These are phyloP conservation scores for Thalpophila matura DNA, from an alignment of 2,888 invertebrate species.

Conservation along the genomic window DNA sequence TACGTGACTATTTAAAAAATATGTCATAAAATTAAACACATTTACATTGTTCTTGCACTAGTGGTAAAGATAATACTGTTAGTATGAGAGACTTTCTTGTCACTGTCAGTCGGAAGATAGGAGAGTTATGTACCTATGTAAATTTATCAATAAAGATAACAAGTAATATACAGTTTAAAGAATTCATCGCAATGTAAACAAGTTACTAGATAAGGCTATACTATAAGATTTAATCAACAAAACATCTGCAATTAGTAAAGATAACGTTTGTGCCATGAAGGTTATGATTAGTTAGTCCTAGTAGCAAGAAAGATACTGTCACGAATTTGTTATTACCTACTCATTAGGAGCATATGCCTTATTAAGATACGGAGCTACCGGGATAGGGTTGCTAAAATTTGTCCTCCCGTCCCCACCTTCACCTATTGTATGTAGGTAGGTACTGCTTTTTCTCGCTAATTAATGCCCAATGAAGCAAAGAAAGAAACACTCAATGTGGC, in stretches of 20 bases:
- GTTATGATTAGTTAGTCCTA: conserved; percentile 1
- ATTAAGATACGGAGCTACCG: too few species aligned
- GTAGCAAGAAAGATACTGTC: not conserved
- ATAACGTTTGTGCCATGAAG: conserved; percentile 33
- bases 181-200: conserved; percentile 81
- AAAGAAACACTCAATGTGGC: too few species aligned
- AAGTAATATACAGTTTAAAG: conserved; percentile 80
- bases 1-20: conserved; percentile 70
- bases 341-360: too few species aligned
- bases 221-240: conserved; percentile 60
- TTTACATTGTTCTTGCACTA: conserved; percentile 73
- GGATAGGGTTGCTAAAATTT: too few species aligned
- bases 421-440: too few species aligned
- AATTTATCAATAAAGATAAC: conserved; percentile 89
- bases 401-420: too few species aligned
- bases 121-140: conserved; percentile 78
- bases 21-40: conserved; percentile 65
- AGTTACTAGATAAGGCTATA: conserved; percentile 69
- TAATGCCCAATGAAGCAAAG: too few species aligned
- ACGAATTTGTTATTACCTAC: too few species aligned
- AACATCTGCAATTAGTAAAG: conserved; percentile 50
- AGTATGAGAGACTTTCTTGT: conserved; percentile 81
- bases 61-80: conserved; percentile 82
- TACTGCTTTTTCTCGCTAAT: too few species aligned
- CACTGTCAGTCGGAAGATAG: conserved; percentile 81